Percentiles rank a stretch among this genome's conserved stretches.
Conservation (phyloP, 2,888 invertebrate genomes). For the Lasius fuliginosus region DNA sequence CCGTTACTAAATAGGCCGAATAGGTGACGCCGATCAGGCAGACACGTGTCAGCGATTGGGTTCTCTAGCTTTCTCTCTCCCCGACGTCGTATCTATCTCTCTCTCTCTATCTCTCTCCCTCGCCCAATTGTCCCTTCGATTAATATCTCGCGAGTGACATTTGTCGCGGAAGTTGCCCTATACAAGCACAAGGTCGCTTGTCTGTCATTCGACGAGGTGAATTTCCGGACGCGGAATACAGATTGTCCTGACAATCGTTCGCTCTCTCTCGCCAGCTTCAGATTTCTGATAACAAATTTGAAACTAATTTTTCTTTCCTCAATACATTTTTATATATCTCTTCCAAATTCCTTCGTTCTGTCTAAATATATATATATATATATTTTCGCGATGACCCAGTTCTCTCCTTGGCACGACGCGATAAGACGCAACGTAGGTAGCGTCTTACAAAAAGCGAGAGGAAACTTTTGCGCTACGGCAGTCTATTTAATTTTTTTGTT, state of each 20-base stretch:
- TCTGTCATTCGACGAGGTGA: conserved; percentile 6
- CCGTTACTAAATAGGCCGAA: conserved; percentile 66
- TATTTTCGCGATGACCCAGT: background rate
- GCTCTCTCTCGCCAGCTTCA: background rate
- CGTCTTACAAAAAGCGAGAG: background rate
- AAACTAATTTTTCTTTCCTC: background rate
- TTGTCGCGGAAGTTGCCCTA: conserved; percentile 40
- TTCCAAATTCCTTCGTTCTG: background rate
- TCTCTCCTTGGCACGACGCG: background rate
- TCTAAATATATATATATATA: background rate
- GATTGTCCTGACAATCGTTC: background rate
- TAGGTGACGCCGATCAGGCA: conserved; percentile 53
- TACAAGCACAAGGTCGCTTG: conserved; percentile 21
- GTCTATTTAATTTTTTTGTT: conserved; percentile 30
- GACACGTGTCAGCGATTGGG: conserved; percentile 57
- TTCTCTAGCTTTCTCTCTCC: conserved; percentile 59
- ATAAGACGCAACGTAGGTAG: background rate
- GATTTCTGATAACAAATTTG: background rate
- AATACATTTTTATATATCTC: background rate
- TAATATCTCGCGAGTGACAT: conserved; percentile 52
- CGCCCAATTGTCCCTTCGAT: conserved; percentile 58
- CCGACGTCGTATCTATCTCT: conserved; percentile 24
- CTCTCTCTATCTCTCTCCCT: background rate
- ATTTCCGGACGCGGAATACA: background rate
- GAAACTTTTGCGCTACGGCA: background rate